Evolutionary conservation across 53 echinoderm and acorn worm species (phyloP), one percentile per base, ranked within the genome.

Genomic region (Luidia sarsii): DNA sequence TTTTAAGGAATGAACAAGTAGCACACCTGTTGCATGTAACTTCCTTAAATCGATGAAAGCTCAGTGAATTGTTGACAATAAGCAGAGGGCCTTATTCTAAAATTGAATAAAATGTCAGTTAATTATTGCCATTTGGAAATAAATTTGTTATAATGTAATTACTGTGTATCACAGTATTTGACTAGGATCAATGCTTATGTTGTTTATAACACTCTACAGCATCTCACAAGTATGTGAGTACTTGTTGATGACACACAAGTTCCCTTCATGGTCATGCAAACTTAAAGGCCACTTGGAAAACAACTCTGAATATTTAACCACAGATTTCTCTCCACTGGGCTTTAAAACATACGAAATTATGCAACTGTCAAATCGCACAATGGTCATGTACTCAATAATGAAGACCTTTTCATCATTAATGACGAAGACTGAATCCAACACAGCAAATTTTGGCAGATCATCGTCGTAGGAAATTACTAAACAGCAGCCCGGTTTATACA

Each of bases 221-320:
- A 81, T 24, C n/a, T n/a, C n/a, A n/a, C n/a, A n/a, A n/a, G 67
- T 67, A 54, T 82, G 67, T 24, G 67, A 52, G 35, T 82, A 67
- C n/a, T 39, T 38, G 32, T 82, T 82, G 51, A 67, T 82, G 2
- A 82, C 82, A 38, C 55, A 51, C 3, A 28, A 68, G 10, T 82
- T 37, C 11, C 41, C 39, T 14, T 2, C 48, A 68, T 49, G 16
- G 4, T 28, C 2, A 6, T 68, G 21, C 21, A 87, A 29, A 81
- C 81, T 87, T 6, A 80, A 39, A 28, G 81, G 81, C 81, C 81
- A 81, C 61, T 81, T 87, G 20, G 81, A 87, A 71, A 70, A 69
- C 0, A 87, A 51, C 18, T 65, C 16, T 60, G 71, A 61, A 61
- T 50, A 63, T 20, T 41, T 50, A 14, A 80, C 64, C 43, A 45